These are phyloP conservation scores for Oncorhynchus keta DNA, from an alignment of 2,113 vertebrate species.

Conservation along the genomic window DNA sequence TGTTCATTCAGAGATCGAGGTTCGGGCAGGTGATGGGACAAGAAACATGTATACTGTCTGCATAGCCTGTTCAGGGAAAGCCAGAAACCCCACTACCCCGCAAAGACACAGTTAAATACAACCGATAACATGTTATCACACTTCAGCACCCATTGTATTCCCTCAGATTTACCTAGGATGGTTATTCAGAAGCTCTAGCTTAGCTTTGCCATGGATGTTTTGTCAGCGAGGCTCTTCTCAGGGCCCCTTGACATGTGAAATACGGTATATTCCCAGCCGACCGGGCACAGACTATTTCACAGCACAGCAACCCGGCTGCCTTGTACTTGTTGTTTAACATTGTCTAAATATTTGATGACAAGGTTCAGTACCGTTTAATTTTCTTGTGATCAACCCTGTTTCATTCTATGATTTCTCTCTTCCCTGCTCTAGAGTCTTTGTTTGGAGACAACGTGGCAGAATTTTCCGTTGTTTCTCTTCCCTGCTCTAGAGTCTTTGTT, in stretches of 20 bases:
- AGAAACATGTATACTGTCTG: too few relatives aligned
- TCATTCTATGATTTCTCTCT: conserved; percentile 5
- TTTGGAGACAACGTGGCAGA: conserved; percentile 45
- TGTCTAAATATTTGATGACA: conserved; percentile 75
- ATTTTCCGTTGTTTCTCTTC: too few relatives aligned
- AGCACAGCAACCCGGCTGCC: conserved; percentile 49
- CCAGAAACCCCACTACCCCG: too few relatives aligned
- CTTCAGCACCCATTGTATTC: neutral
- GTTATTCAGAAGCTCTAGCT: neutral
- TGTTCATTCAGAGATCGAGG: too few relatives aligned
- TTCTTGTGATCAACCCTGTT: conserved; percentile 58
- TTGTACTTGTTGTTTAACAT: conserved; percentile 64
- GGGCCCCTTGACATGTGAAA: conserved; percentile 46
- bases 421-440: conserved; percentile 54
- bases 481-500: too few relatives aligned
- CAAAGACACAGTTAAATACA: too few relatives aligned
- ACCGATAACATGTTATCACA: too few relatives aligned
- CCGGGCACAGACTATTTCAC: conserved; percentile 58
- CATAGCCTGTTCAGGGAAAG: too few relatives aligned
- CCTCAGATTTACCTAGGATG: neutral
- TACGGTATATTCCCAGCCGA: conserved; percentile 16
- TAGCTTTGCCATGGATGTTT: neutral
- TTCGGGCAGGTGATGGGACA: too few relatives aligned
- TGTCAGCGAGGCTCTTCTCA: neutral
- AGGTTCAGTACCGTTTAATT: conserved; percentile 72